These are phyloP conservation scores for Diadegma fenestrale DNA, from an alignment of 2,888 invertebrate genomes.

Conservation along the genomic window DNA sequence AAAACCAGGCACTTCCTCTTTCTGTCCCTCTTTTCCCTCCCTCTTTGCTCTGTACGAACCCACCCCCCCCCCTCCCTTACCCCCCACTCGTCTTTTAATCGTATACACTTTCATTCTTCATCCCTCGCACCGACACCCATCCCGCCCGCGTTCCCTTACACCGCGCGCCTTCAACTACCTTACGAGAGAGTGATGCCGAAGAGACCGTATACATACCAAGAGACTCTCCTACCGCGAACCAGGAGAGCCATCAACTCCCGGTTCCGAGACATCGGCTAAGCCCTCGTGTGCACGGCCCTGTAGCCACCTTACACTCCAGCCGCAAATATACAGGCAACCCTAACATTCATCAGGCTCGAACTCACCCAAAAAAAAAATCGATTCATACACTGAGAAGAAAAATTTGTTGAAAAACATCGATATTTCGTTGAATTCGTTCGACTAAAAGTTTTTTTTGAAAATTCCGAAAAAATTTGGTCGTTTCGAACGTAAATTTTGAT, in stretches of 20 bases:
- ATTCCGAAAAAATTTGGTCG: too few relatives aligned
- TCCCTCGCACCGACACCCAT: conserved; percentile 47
- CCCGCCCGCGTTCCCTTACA: not conserved
- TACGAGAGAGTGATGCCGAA: conserved; percentile 54
- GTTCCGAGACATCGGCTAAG: conserved; percentile 69
- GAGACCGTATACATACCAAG: conserved; percentile 46
- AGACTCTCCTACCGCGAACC: not conserved
- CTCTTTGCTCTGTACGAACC: too few relatives aligned
- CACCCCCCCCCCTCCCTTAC: conserved; percentile 31
- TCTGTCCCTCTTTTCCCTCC: conserved; percentile 33
- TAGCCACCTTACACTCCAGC: conserved; percentile 50
- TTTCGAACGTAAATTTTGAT: too few relatives aligned
- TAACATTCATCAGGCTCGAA: not conserved
- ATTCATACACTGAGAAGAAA: too few relatives aligned
- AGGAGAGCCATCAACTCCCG: conserved; percentile 54
- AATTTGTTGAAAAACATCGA: too few relatives aligned
- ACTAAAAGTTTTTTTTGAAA: too few relatives aligned
- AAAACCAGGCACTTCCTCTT: conserved; percentile 40
- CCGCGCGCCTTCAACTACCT: conserved; percentile 43
- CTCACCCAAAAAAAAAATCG: too few relatives aligned
- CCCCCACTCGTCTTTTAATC: conserved; percentile 47
- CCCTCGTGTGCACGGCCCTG: conserved; percentile 65
- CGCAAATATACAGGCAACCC: conserved; percentile 23
- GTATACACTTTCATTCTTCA: conserved; percentile 46
- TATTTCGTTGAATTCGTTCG: too few relatives aligned